phyloP scores from a whole-genome alignment of 1,140 invertebrate species.

The Caerostris extrusa region DNA sequence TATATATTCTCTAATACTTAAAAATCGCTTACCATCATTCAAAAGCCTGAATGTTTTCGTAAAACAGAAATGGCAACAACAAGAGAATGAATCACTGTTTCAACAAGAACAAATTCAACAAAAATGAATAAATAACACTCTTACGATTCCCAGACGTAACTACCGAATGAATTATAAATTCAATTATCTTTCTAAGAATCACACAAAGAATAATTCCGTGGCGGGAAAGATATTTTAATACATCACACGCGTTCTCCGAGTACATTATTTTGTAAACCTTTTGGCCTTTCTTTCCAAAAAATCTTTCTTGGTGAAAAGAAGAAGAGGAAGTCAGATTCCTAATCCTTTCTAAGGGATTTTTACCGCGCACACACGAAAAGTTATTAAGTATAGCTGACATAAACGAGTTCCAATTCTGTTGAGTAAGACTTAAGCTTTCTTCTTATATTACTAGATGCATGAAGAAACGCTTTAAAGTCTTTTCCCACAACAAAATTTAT shows the following conservation, averaged over 20 bases:
- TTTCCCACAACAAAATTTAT: background rate
- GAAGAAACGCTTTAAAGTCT: background rate
- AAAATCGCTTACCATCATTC: too few relatives aligned
- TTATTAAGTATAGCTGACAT: conserved; percentile 35
- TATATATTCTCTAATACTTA: too few relatives aligned
- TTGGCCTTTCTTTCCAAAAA: background rate
- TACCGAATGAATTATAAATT: background rate
- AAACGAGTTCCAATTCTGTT: conserved; percentile 40
- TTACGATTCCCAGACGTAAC: background rate
- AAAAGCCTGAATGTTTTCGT: too few relatives aligned
- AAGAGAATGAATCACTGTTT: too few relatives aligned
- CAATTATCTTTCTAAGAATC: background rate
- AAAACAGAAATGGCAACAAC: too few relatives aligned
- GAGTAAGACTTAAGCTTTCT: conserved; percentile 30
- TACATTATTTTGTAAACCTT: background rate
- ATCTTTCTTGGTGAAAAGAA: background rate
- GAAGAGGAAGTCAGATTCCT: background rate
- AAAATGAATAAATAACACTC: too few relatives aligned
- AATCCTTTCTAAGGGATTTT: conserved; percentile 47
- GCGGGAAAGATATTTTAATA: background rate
- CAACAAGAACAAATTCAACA: too few relatives aligned
- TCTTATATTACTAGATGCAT: background rate
- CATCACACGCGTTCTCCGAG: background rate
- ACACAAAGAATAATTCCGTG: background rate
- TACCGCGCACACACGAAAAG: background rate